Conservation (phyloP, 2,888 invertebrate genomes). For the Oxycera nigricornis region DNA sequence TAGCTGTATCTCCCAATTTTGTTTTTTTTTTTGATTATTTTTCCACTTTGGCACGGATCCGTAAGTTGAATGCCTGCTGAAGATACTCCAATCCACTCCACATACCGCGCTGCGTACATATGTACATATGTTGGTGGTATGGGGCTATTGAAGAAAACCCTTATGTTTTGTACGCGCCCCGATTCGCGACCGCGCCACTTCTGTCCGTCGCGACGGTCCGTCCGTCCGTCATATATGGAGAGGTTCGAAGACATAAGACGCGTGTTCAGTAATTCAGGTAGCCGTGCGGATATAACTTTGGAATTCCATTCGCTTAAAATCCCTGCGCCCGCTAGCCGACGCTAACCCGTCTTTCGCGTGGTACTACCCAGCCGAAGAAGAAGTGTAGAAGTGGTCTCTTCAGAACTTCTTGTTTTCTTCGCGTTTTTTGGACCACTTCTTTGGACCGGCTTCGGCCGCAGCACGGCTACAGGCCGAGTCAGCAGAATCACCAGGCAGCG, state of each 20-base stretch:
- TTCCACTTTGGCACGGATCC: slow-evolving; percentile 34
- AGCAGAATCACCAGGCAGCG: slow-evolving; percentile 13
- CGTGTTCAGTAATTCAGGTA: slow-evolving; percentile 57
- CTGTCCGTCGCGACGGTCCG: slow-evolving; percentile 4
- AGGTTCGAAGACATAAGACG: slow-evolving; percentile 52
- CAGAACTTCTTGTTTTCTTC: slow-evolving; percentile 28
- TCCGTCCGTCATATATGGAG: slow-evolving; percentile 34
- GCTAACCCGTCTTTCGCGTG: not conserved
- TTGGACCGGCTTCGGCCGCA: slow-evolving; percentile 22
- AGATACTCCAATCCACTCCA: slow-evolving; percentile 33
- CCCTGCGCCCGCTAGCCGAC: slow-evolving; percentile 35
- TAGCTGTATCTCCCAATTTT: slow-evolving; percentile 12
- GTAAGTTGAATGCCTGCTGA: slow-evolving; percentile 36
- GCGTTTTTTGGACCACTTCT: slow-evolving; percentile 38
- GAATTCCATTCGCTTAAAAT: slow-evolving; percentile 49
- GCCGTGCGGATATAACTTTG: slow-evolving; percentile 53
- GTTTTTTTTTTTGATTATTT: slow-evolving; percentile 19
- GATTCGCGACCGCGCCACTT: slow-evolving; percentile 26
- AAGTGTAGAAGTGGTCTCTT: slow-evolving; percentile 21
- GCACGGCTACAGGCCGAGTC: slow-evolving; percentile 12
- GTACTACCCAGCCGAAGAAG: not conserved
- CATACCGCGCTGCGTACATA: slow-evolving; percentile 5
- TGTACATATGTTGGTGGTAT: not conserved
- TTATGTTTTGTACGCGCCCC: slow-evolving; percentile 27
- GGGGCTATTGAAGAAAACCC: slow-evolving; percentile 1